Conservation (phyloP, 2,797 vertebrate genomes). For the Avahi laniger region DNA sequence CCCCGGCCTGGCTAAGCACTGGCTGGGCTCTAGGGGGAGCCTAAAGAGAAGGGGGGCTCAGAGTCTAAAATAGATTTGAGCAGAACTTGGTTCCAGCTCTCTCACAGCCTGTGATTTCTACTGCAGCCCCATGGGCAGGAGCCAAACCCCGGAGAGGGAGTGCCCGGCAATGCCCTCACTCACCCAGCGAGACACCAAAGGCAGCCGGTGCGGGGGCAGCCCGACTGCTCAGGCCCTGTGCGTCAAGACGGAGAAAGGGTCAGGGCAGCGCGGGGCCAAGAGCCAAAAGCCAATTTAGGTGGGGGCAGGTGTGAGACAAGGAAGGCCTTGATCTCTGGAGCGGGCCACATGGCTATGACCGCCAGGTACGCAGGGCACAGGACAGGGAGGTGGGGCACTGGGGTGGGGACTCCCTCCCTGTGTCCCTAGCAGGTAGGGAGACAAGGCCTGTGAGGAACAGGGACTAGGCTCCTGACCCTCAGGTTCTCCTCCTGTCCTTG, state of each 20-base stretch:
- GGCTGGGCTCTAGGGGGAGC: background rate
- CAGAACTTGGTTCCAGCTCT: background rate
- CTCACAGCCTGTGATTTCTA: constrained; percentile 47
- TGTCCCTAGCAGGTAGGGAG: background rate
- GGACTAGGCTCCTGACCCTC: background rate
- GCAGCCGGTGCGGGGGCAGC: background rate
- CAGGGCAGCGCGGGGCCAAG: background rate
- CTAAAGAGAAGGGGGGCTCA: background rate
- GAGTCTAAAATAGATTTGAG: constrained; percentile 24
- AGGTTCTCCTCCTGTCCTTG: background rate
- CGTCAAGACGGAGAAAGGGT: background rate
- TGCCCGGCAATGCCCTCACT: background rate
- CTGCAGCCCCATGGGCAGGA: background rate
- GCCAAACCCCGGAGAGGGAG: constrained; percentile 52
- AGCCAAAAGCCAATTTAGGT: background rate
- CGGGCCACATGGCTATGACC: background rate
- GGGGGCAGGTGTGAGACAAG: background rate
- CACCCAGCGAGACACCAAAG: background rate
- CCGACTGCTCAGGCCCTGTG: background rate
- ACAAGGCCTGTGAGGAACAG: background rate
- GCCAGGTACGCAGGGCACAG: background rate
- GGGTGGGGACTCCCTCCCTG: background rate
- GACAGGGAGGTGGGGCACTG: background rate
- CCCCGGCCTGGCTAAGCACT: background rate
- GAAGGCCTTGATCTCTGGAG: background rate